phyloP scores from a whole-genome alignment of 2,113 vertebrate species.

The Psittacus erithacus region DNA sequence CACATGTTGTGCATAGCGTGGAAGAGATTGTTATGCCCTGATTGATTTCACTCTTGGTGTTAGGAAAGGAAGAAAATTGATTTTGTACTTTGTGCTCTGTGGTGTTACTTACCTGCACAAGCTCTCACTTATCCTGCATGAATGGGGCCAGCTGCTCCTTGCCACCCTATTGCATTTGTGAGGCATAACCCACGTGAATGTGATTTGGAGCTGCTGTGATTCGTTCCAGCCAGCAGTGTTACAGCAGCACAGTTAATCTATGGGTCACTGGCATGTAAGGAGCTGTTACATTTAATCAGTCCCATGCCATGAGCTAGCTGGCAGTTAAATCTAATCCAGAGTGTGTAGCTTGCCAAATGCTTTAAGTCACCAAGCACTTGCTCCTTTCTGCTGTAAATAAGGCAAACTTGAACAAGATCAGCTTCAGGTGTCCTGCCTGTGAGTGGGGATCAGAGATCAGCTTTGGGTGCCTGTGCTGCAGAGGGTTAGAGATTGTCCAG shows the following conservation, averaged over 20 bases:
- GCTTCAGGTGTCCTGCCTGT: neutral
- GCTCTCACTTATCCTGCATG: fast-evolving
- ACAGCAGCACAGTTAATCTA: neutral
- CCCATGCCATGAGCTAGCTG: neutral
- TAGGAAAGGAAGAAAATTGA: constrained; percentile 5
- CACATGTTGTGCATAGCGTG: fast-evolving
- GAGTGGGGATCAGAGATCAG: neutral
- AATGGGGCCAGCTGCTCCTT: neutral
- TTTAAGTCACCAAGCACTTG: neutral
- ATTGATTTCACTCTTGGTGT: constrained; percentile 34
- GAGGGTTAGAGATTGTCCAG: neutral
- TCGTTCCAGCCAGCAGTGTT: neutral
- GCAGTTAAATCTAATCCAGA: constrained; percentile 31
- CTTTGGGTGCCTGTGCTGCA: neutral
- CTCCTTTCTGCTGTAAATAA: constrained; percentile 15
- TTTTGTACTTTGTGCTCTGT: neutral
- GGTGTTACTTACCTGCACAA: neutral
- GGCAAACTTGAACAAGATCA: neutral
- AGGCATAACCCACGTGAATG: neutral
- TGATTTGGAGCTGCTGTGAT: neutral
- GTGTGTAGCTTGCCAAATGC: constrained; percentile 13
- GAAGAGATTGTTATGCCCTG: neutral
- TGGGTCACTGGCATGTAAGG: constrained; percentile 3
- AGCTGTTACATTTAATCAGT: constrained; percentile 24
- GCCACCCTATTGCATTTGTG: fast-evolving